Conservation (phyloP, 2,113 vertebrate species). For the Limnothrissa miodon region DNA sequence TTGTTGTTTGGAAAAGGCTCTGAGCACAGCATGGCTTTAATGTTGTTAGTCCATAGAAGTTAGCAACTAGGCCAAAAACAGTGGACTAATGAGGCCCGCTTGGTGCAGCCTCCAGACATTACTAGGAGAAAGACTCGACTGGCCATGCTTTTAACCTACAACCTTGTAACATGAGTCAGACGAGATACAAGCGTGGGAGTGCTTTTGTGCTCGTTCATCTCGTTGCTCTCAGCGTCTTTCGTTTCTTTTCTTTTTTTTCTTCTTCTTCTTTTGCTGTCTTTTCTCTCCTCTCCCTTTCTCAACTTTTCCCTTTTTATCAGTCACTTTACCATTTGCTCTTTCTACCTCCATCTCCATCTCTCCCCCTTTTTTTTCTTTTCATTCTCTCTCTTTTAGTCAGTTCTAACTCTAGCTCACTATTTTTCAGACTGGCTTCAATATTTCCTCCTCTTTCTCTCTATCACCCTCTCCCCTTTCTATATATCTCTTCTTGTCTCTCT, state of each 20-base stretch:
- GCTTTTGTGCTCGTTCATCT: neutral
- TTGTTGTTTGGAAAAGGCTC: neutral
- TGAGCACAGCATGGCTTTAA: neutral
- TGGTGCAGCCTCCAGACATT: neutral
- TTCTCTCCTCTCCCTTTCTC: neutral
- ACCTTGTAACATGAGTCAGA: conserved; percentile 13
- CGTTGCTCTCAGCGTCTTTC: neutral
- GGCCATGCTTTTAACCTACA: neutral
- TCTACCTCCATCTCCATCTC: neutral
- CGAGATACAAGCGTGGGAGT: neutral
- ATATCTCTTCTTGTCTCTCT: neutral
- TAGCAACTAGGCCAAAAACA: conserved; percentile 19
- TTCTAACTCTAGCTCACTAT: no score
- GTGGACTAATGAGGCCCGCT: conserved; percentile 26
- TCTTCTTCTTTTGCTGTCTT: neutral
- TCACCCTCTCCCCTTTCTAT: neutral
- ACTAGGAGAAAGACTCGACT: neutral
- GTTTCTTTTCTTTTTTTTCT: neutral
- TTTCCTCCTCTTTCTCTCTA: neutral
- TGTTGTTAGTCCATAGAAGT: conserved; percentile 22
- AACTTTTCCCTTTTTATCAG: neutral
- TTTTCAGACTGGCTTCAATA: neutral
- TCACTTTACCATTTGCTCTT: neutral
- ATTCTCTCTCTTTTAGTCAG: neutral
- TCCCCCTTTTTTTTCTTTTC: neutral